Conservation (phyloP, 92 coral and sea anemone species). For the Porites divaricata region DNA sequence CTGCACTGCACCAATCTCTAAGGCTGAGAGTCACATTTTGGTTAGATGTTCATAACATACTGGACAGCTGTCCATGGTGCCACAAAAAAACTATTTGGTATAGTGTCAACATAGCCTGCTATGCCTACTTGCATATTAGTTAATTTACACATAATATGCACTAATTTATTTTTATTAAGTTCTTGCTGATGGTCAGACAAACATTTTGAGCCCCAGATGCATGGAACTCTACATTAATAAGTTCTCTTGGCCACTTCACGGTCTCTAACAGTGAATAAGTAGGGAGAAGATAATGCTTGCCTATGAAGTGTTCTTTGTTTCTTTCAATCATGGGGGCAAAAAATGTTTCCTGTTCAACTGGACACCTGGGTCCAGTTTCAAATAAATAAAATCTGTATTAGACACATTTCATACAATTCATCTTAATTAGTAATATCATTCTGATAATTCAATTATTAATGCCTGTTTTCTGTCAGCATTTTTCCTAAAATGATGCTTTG, state of each 20-base stretch:
- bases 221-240: background rate
- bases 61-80: too few species aligned
- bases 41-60: too few species aligned
- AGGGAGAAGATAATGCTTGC: background rate
- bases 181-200: conserved; percentile 33
- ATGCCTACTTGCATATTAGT: too few species aligned
- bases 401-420: conserved; percentile 44
- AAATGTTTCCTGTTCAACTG: conserved; percentile 38
- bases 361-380: conserved; percentile 18
- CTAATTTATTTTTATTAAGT: conserved; percentile 36
- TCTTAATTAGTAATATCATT: conserved; percentile 19
- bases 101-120: too few species aligned
- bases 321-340: conserved; percentile 7
- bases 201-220: conserved; percentile 32
- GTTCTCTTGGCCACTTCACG: background rate
- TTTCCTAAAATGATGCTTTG: background rate
- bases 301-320: background rate
- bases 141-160: conserved; percentile 20
- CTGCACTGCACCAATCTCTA: too few species aligned
- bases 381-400: conserved; percentile 46
- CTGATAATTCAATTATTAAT: conserved; percentile 10
- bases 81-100: too few species aligned
- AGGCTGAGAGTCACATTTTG: too few species aligned
- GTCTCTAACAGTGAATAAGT: background rate
- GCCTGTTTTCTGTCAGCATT: background rate